Evolutionary conservation across 2,888 invertebrate genomes (phyloP).

Genomic region (Drosophila kambysellisi): DNA sequence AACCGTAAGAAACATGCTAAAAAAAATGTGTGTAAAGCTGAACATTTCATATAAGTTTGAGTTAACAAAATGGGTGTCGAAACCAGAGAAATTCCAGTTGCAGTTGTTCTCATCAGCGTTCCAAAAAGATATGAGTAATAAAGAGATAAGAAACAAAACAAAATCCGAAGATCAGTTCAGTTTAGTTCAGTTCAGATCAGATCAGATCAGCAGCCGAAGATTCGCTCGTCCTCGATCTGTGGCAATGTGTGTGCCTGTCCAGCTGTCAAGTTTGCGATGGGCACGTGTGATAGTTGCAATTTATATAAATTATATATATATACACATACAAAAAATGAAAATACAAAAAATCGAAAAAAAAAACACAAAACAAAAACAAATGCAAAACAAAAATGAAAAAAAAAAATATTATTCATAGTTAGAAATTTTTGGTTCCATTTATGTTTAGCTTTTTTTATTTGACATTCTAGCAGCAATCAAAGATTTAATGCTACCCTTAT

Average conservation of each 20-base stretch:
- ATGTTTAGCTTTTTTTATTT: conserved; percentile 54
- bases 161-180: conserved; percentile 50
- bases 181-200: conserved; percentile 41
- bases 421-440: conserved; percentile 50
- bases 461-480: conserved; percentile 71
- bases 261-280: conserved; percentile 55
- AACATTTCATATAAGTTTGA: conserved; percentile 9
- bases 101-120: conserved; percentile 78
- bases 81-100: conserved; percentile 70
- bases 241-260: conserved; percentile 76
- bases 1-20: conserved; percentile 20
- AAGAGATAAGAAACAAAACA: conserved; percentile 17
- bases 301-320: conserved; percentile 74
- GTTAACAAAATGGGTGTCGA: conserved; percentile 15
- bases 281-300: conserved; percentile 81
- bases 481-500: conserved; percentile 76
- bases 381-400: conserved; percentile 37
- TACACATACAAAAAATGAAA: conserved; percentile 41
- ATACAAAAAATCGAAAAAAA: conserved; percentile 40
- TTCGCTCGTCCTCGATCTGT: conserved; percentile 65
- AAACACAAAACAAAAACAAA: conserved; percentile 40
- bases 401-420: conserved; percentile 65
- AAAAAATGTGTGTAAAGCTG: conserved; percentile 57
- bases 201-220: conserved; percentile 65
- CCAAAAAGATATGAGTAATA: conserved; percentile 20